A percentile compares a stretch with the other conserved stretches of the same genome.
These are phyloP conservation scores for Blastomussa wellsi DNA, from an alignment of 92 coral and sea anemone genomes.

Conservation along the genomic window DNA sequence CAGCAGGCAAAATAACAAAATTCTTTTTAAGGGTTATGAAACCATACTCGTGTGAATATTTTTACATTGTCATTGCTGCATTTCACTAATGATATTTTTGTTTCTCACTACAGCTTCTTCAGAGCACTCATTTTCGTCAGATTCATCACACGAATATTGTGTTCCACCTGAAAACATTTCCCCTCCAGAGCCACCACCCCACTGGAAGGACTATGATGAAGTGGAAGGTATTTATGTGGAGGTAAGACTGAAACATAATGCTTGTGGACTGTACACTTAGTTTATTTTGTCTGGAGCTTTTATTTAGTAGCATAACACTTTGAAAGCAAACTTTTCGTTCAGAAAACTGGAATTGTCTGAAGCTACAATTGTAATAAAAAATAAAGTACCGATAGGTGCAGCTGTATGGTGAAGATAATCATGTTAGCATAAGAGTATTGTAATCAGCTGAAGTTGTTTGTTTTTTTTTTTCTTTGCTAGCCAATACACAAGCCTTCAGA, in stretches of 20 bases:
- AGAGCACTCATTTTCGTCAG: slow-evolving; percentile 41
- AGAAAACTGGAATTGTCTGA: too few relatives aligned
- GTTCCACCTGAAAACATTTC: slow-evolving; percentile 44
- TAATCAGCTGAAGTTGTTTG: background rate
- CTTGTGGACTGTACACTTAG: background rate
- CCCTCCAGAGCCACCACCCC: slow-evolving; percentile 34
- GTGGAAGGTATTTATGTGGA: slow-evolving; percentile 25
- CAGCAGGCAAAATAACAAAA: background rate
- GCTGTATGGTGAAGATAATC: too few relatives aligned
- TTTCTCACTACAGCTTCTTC: slow-evolving; percentile 28
- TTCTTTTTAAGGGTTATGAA: background rate
- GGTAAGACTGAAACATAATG: slow-evolving; percentile 8
- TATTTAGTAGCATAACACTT: too few relatives aligned
- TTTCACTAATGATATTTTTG: background rate
- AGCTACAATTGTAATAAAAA: too few relatives aligned
- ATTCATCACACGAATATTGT: slow-evolving; percentile 44
- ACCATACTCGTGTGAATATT: background rate
- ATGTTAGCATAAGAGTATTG: background rate
- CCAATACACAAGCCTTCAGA: slow-evolving; percentile 1
- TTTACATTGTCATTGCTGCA: background rate
- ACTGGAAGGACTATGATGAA: background rate
- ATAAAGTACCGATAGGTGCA: too few relatives aligned
- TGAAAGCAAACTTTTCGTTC: too few relatives aligned
- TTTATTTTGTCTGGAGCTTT: background rate
- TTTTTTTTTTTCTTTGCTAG: background rate